Percentiles rank a stretch among this genome's conserved stretches.
Conservation (phyloP, 2,113 vertebrate species). For the Peromyscus californicus region DNA sequence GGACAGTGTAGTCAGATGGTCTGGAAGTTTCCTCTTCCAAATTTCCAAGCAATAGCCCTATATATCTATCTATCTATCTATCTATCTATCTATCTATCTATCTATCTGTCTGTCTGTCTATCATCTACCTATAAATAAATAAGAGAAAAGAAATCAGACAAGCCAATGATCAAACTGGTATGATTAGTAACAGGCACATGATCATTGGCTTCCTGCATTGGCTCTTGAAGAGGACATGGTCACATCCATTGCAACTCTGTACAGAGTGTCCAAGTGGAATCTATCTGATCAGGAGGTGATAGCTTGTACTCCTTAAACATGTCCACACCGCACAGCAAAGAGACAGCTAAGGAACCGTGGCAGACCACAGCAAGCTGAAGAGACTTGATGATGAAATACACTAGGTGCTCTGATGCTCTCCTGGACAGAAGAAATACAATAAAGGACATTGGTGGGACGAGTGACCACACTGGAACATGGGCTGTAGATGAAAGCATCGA, state of each 20-base stretch:
- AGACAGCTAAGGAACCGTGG: background rate
- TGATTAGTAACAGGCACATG: background rate
- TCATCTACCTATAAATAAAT: background rate
- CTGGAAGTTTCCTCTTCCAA: background rate
- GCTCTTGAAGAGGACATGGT: background rate
- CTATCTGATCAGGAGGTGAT: background rate
- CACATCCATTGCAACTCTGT: background rate
- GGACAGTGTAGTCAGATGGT: background rate
- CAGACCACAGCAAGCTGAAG: background rate
- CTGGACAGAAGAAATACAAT: background rate
- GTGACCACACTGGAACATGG: background rate
- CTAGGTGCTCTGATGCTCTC: background rate
- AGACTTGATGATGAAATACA: background rate
- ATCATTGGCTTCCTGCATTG: background rate
- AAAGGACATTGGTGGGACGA: background rate
- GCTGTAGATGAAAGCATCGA: slow-evolving; percentile 7
- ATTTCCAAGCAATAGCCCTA: background rate
- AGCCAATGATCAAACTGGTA: background rate
- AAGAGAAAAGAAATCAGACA: background rate
- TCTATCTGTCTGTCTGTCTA: background rate
- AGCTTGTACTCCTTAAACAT: background rate
- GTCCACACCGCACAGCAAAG: background rate
- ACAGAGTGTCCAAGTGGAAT: background rate
- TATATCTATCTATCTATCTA: background rate
- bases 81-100: background rate